Evolutionary conservation across 2,797 vertebrate species (phyloP).

Genomic region (Paratrypauchen microcephalus): DNA sequence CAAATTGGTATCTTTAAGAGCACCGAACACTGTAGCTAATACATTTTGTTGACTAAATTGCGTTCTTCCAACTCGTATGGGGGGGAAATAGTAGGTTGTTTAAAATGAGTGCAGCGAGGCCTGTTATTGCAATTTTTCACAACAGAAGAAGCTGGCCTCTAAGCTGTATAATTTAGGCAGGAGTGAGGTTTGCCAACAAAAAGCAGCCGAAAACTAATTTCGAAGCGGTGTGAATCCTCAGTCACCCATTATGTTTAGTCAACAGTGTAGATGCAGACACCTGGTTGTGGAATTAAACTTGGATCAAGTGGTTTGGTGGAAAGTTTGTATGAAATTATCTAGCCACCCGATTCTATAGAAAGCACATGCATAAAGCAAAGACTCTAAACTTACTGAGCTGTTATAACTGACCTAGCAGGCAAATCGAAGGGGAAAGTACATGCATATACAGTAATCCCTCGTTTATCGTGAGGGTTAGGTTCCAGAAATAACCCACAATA

Average conservation of each 20-base stretch:
- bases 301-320: slow-evolving; percentile 1
- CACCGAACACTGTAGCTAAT: not conserved
- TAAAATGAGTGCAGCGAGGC: slow-evolving; percentile 12
- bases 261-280: slow-evolving; percentile 14
- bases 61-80: not conserved
- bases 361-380: not conserved
- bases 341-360: not conserved
- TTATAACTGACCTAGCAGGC: not conserved
- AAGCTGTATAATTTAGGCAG: slow-evolving; percentile 12
- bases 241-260: slow-evolving; percentile 17
- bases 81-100: slow-evolving; percentile 2
- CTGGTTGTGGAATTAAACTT: slow-evolving; percentile 6
- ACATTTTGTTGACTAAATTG: slow-evolving; percentile 6
- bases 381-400: not conserved
- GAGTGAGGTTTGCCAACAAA: slow-evolving; percentile 14
- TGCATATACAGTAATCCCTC: too few relatives aligned
- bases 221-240: slow-evolving; percentile 6
- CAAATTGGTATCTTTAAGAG: not conserved
- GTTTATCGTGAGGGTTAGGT: too few relatives aligned
- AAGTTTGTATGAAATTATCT: not conserved
- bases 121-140: slow-evolving; percentile 11
- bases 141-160: slow-evolving; percentile 10
- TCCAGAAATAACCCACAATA: too few relatives aligned
- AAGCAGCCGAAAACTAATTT: slow-evolving; percentile 14
- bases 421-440: not conserved